A percentile compares a stretch with the other conserved stretches of the same genome.
These are phyloP conservation scores for Pollenia labialis DNA, from an alignment of 2,888 invertebrate species.

Conservation along the genomic window DNA sequence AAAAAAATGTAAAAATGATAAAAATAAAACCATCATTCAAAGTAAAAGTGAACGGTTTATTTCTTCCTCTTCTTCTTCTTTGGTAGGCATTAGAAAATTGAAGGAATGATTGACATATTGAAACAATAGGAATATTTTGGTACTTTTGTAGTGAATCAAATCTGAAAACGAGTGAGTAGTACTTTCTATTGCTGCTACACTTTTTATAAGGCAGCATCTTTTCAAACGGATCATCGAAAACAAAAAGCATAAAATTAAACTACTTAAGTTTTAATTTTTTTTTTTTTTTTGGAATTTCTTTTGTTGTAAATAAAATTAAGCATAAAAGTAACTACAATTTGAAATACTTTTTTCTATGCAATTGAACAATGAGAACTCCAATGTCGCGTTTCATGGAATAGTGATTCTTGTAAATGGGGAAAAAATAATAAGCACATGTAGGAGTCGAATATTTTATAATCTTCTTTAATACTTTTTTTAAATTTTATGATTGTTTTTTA, in stretches of 20 bases:
- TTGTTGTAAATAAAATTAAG: not conserved
- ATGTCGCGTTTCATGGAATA: conserved; percentile 46
- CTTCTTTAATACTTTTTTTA: too few relatives aligned
- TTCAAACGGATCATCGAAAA: conserved; percentile 36
- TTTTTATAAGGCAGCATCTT: not conserved
- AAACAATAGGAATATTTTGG: conserved; percentile 61
- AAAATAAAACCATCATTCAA: conserved; percentile 59
- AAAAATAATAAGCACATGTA: not conserved
- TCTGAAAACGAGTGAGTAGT: conserved; percentile 15
- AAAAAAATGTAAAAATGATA: conserved; percentile 14
- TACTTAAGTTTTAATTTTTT: conserved; percentile 61
- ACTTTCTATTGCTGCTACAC: conserved; percentile 52
- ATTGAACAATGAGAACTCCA: conserved; percentile 35
- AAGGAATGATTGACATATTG: conserved; percentile 69
- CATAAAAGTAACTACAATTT: not conserved
- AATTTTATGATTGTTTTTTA: too few relatives aligned
- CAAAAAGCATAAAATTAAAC: conserved; percentile 61
- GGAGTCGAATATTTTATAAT: not conserved
- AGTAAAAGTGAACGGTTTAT: conserved; percentile 61
- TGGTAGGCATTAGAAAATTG: conserved; percentile 38
- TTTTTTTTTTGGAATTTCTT: conserved; percentile 9
- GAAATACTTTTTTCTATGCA: conserved; percentile 1
- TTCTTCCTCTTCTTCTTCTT: not conserved
- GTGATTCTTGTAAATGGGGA: conserved; percentile 14
- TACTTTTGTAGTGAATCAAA: conserved; percentile 55